These are phyloP conservation scores for Caenorhabditis latens DNA, from an alignment of 1,140 invertebrate genomes.

Conservation along the genomic window DNA sequence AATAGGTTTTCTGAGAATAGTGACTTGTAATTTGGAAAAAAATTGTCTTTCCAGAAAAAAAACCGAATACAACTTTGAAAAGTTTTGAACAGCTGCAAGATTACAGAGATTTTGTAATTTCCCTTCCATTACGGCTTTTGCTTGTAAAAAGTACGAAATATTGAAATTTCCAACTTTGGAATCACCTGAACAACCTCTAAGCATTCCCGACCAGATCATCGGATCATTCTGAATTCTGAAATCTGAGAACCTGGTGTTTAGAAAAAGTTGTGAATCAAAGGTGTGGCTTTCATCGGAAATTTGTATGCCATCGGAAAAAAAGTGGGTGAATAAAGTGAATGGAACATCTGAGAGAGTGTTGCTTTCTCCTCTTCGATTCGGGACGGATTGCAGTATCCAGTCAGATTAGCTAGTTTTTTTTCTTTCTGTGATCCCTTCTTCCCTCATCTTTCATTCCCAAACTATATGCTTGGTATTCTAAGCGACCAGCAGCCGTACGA, in stretches of 20 bases:
- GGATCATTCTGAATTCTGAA: too few relatives aligned
- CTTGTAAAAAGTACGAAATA: too few relatives aligned
- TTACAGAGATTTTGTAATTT: too few relatives aligned
- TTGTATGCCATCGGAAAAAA: background rate
- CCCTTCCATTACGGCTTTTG: too few relatives aligned
- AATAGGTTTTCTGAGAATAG: background rate
- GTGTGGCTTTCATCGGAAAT: constrained; percentile 12
- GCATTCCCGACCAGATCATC: too few relatives aligned
- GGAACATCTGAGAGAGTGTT: constrained; percentile 22
- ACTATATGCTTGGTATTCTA: constrained; percentile 30
- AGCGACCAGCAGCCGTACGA: constrained; percentile 14
- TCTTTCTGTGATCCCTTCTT: constrained; percentile 21
- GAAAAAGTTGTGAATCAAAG: background rate
- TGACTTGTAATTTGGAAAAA: background rate
- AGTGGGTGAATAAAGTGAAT: background rate
- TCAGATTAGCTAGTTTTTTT: constrained; percentile 54
- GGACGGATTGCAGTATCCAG: constrained; percentile 47
- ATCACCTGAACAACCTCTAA: too few relatives aligned
- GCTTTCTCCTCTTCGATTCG: constrained; percentile 8
- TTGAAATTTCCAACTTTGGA: too few relatives aligned
- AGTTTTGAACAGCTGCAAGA: too few relatives aligned
- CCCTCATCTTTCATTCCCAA: constrained; percentile 16
- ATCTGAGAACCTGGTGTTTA: background rate
- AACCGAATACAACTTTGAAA: too few relatives aligned
- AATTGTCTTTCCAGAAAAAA: too few relatives aligned